Evolutionary conservation across 2,888 invertebrate species (phyloP), one percentile per base, ranked within the genome.

Genomic region (Lissocephala sabroskyi): DNA sequence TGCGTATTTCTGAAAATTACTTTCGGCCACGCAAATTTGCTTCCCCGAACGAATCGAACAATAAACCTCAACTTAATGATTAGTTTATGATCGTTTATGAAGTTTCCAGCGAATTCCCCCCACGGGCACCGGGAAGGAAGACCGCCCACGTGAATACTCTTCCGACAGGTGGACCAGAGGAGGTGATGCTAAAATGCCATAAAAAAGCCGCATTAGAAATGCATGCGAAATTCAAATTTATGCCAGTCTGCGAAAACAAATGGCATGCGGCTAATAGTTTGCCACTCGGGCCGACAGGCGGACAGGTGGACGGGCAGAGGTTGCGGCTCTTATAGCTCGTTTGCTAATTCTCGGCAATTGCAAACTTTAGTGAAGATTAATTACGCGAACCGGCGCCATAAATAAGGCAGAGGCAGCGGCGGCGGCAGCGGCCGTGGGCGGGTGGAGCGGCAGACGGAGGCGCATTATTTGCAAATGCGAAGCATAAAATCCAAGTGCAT

Each of bases 361-460:
- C 66, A 56, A 35, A 48, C 62, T 75, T 59, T 57, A 67, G 59
- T 59, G 56, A 75, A 71, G 68, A 68, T 68, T 68, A 68, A 68
- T 68, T 75, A 62, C 68, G 46, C 64, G 40, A 41, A n/a, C 18
- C 54, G 18, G 17, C 40, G 59, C 65, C 76, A 68, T 75, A 68
- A 68, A 68, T 68, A 71, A 57, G 55, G 59, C 67, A 47, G 41
- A 30, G 18, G n/a, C 23, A 18, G 29, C 44, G 39, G 32, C 17
- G 28, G 29, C 36, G 17, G 33, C 17, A 18, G 41, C 35, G 9
- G 40, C 35, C 33, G 16, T 39, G 30, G 29, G 33, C 19, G 13
- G 30, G 39, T 23, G 30, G 19, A 36, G 28, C n/a, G n/a, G 9
- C 10, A 52, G 46, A 13, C 6, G 1, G 13, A 41, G 29, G 43